These are phyloP conservation scores for Acanthopagrus latus DNA, from an alignment of 2,797 vertebrate species.

Conservation along the genomic window DNA sequence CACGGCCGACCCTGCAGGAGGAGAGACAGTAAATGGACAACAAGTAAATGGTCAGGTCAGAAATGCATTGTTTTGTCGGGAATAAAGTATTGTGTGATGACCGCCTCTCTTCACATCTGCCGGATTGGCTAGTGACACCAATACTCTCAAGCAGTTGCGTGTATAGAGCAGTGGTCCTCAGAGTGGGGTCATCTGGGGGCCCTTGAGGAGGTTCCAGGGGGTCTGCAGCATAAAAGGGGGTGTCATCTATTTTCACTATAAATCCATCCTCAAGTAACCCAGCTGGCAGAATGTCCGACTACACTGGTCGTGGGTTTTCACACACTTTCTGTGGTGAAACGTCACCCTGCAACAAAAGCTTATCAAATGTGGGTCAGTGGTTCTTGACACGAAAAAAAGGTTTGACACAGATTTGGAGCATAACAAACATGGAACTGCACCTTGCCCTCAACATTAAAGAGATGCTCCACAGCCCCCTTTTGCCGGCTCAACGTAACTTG, in stretches of 20 bases:
- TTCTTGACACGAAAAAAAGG: too few relatives aligned
- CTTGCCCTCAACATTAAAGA: background rate
- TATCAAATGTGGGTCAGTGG: too few relatives aligned
- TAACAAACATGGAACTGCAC: background rate
- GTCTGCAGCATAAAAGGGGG: too few relatives aligned
- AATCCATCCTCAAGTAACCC: too few relatives aligned
- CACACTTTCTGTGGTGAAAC: too few relatives aligned
- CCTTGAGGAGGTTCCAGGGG: too few relatives aligned
- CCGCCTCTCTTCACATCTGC: background rate
- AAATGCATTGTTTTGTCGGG: background rate
- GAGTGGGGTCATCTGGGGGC: too few relatives aligned
- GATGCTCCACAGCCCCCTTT: background rate
- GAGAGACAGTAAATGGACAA: background rate
- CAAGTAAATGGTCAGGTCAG: background rate
- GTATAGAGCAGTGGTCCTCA: background rate
- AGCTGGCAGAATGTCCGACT: too few relatives aligned
- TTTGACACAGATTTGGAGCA: too few relatives aligned
- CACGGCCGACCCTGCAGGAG: slow-evolving; percentile 88
- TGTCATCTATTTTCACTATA: too few relatives aligned
- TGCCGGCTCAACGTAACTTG: background rate
- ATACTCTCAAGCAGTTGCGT: background rate
- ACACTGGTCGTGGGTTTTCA: too few relatives aligned
- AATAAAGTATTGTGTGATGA: background rate
- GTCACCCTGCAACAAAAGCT: too few relatives aligned
- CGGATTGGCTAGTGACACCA: background rate